A percentile compares a stretch with the other conserved stretches of the same genome.
These are phyloP conservation scores for Phasianus colchicus DNA, from an alignment of 2,113 vertebrate genomes.

Conservation along the genomic window DNA sequence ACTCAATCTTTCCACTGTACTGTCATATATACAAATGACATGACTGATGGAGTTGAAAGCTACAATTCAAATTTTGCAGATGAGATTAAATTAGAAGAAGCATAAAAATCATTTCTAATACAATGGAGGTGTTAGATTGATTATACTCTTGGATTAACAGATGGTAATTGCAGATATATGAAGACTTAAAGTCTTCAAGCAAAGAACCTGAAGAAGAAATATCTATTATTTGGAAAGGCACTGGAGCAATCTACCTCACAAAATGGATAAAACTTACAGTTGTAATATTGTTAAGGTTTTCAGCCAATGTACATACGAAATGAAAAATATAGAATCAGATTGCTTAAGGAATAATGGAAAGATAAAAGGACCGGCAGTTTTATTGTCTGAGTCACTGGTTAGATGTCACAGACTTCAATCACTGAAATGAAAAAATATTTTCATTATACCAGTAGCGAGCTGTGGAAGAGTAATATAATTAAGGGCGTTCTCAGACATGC, in stretches of 20 bases:
- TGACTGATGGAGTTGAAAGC: slow-evolving; percentile 7
- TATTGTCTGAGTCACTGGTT: neutral
- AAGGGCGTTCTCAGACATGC: neutral
- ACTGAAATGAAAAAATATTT: slow-evolving; percentile 35
- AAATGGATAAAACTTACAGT: slow-evolving; percentile 28
- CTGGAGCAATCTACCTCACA: slow-evolving; percentile 17
- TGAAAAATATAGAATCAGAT: slow-evolving; percentile 60
- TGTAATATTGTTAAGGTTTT: slow-evolving; percentile 32
- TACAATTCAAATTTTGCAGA: slow-evolving; percentile 21
- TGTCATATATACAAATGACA: neutral
- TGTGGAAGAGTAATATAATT: neutral
- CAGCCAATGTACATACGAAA: slow-evolving; percentile 51
- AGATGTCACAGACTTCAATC: slow-evolving; percentile 27
- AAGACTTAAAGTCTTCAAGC: slow-evolving; percentile 37
- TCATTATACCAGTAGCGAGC: neutral
- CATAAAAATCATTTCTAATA: neutral
- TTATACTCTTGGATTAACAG: slow-evolving; percentile 43
- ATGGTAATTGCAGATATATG: slow-evolving; percentile 26
- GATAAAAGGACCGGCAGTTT: slow-evolving; percentile 31
- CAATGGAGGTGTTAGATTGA: slow-evolving; percentile 6
- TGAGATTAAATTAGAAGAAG: slow-evolving; percentile 53
- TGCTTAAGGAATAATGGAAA: slow-evolving; percentile 44
- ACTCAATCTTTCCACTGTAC: neutral
- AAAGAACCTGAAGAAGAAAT: slow-evolving; percentile 24
- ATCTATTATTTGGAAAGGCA: slow-evolving; percentile 28